phyloP scores from a whole-genome alignment of 2,888 invertebrate genomes.

The Clepsis dumicolana region DNA sequence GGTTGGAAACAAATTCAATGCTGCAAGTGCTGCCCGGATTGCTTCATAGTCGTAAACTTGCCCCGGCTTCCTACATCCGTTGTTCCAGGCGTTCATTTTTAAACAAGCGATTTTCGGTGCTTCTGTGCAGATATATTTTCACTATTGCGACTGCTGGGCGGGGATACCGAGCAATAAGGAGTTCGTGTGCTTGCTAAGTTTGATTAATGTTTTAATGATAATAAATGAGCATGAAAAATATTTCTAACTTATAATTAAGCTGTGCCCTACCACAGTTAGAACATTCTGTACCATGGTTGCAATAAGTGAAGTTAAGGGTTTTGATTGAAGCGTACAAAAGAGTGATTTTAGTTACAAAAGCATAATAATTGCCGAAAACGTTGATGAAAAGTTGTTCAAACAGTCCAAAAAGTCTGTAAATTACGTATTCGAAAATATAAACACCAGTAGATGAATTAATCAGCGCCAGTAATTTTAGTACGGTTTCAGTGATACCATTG shows the following conservation, averaged over 20 bases:
- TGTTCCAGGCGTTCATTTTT: slow-evolving; percentile 70
- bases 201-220: slow-evolving; percentile 3
- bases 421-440: too few relatives aligned
- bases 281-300: too few relatives aligned
- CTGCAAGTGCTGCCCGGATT: slow-evolving; percentile 59
- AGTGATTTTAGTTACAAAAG: too few relatives aligned
- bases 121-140: slow-evolving; percentile 55
- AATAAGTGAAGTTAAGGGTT: too few relatives aligned
- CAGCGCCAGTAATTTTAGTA: too few relatives aligned
- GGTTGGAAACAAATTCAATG: slow-evolving; percentile 72
- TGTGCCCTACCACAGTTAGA: too few relatives aligned
- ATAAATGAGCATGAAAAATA: neutral
- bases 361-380: too few relatives aligned
- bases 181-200: slow-evolving; percentile 7
- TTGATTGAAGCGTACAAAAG: too few relatives aligned
- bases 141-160: slow-evolving; percentile 52
- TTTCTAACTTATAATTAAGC: too few relatives aligned
- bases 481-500: neutral
- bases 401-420: too few relatives aligned
- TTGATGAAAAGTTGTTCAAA: too few relatives aligned
- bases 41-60: slow-evolving; percentile 72
- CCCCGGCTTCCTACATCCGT: slow-evolving; percentile 64
- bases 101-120: slow-evolving; percentile 72
- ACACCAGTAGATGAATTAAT: too few relatives aligned
- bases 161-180: slow-evolving; percentile 47